Base-by-base conservation (phyloP, 2,888 invertebrate species). In the Drosophila helvetica region DNA sequence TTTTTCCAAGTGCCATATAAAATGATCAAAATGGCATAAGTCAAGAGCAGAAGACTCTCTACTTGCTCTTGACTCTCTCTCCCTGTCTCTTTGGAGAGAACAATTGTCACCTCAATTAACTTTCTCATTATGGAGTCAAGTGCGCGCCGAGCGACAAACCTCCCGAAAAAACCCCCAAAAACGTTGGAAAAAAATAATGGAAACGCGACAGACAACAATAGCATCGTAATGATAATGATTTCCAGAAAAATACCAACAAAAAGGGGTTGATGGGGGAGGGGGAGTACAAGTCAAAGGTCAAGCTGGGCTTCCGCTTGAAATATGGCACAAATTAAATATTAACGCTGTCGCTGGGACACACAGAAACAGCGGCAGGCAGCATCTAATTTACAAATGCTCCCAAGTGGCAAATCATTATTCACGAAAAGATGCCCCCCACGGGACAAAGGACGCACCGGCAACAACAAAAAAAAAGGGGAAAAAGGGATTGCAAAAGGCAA, bases 321-420 rank as follows among this genome's bases (percentile, higher is more conserved):
- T 80, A 78, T 70, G 74, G 78, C 66, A 62, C 78, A 86, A 83
- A 86, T 83, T 83, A 86, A 83, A 83, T 83, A 86, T 83, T 83
- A 86, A 86, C 84, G 77, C 74, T 67, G 81, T 83, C 74, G 68
- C 72, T 79, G 63, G 15, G 38, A n/a, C 15, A 7, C 38, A 5
- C 74, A 68, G 51, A 19, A 19, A 19, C 56, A 52, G 53, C 15
- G 59, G 68, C 60, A 72, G 70, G 61, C 67, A 66, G 72, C 68
- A 61, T 86, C 84, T 85, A 86, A 86, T 86, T 85, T 85, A 85
- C 84, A 85, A 85, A 79, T 56, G 78, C 87, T 86, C 87, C 84
- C 84, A 86, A 86, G 85, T 85, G 87, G 80, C 87, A 86, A 87
- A 86, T 84, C 82, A 86, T 86, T 84, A 84, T 86, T 81, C 84